A percentile compares a stretch with the other conserved stretches of the same genome.
These are phyloP conservation scores for Eunapius fragilis DNA, from an alignment of 37 sponge, comb jelly and placozoan genomes.

Conservation along the genomic window DNA sequence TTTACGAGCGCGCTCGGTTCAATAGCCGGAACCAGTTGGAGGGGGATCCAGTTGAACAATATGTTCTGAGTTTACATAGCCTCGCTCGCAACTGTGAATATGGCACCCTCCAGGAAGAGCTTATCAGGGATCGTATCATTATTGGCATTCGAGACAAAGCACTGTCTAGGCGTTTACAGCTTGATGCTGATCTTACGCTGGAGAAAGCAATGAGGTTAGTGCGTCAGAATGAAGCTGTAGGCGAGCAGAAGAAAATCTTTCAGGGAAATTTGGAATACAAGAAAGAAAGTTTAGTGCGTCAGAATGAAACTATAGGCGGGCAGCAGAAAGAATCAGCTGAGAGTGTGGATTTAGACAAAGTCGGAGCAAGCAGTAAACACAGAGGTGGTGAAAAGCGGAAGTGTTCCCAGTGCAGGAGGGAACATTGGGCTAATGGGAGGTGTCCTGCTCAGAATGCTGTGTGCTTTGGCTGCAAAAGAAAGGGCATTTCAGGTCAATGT, in stretches of 20 bases:
- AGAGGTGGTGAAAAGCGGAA: no score
- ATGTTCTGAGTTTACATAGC: background rate
- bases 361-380: no score
- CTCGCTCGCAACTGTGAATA: conserved; percentile 7
- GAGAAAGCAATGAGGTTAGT: conserved; percentile 24
- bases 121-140: conserved; percentile 18
- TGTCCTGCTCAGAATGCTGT: no score
- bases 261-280: background rate
- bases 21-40: conserved; percentile 10
- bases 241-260: conserved; percentile 9
- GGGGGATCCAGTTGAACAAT: conserved; percentile 21
- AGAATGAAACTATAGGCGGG: no score
- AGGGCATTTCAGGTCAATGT: no score
- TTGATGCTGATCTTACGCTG: conserved; percentile 32
- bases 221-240: conserved; percentile 24
- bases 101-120: background rate
- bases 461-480: no score
- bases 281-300: background rate
- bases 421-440: no score
- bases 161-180: conserved; percentile 8
- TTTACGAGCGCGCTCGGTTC: background rate
- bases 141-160: conserved; percentile 20
- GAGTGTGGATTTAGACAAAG: background rate
- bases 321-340: no score
- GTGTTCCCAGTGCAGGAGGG: no score